phyloP scores from a whole-genome alignment of 53 echinoderm and acorn worm species.

The Arbacia lixula region DNA sequence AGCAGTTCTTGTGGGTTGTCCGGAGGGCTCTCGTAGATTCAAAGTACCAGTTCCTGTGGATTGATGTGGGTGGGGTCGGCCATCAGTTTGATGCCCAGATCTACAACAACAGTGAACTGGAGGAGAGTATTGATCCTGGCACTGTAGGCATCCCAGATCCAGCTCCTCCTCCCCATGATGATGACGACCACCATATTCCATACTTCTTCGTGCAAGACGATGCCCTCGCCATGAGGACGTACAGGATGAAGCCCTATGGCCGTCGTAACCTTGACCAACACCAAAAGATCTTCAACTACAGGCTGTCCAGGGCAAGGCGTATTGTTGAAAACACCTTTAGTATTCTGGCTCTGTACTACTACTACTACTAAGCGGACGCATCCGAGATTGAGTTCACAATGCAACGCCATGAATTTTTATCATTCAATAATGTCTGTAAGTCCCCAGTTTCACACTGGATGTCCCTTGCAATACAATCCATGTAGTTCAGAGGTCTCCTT shows the following conservation, averaged over 20 bases:
- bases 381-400: no score
- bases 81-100: slow-evolving; percentile 49
- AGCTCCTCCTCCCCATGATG: slow-evolving; percentile 30
- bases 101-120: slow-evolving; percentile 55
- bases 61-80: slow-evolving; percentile 55
- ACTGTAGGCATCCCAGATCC: slow-evolving; percentile 60
- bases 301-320: no score
- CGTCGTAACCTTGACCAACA: slow-evolving; percentile 38
- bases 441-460: no score
- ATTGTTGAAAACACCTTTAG: no score
- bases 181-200: slow-evolving; percentile 28
- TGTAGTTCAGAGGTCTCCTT: no score
- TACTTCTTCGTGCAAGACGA: slow-evolving; percentile 60
- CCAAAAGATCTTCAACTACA: slow-evolving; percentile 61
- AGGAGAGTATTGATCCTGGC: slow-evolving; percentile 9
- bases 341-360: slow-evolving; percentile 10
- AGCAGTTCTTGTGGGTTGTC: slow-evolving; percentile 52
- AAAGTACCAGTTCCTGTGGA: slow-evolving; percentile 61
- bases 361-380: no score
- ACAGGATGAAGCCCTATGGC: slow-evolving; percentile 64
- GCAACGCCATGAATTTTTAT: no score
- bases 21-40: slow-evolving; percentile 64
- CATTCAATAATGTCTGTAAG: no score
- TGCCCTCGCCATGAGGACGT: slow-evolving; percentile 60
- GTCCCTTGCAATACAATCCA: no score